phyloP scores from a whole-genome alignment of 1,140 invertebrate genomes.

The Sminthurinus signatus region DNA sequence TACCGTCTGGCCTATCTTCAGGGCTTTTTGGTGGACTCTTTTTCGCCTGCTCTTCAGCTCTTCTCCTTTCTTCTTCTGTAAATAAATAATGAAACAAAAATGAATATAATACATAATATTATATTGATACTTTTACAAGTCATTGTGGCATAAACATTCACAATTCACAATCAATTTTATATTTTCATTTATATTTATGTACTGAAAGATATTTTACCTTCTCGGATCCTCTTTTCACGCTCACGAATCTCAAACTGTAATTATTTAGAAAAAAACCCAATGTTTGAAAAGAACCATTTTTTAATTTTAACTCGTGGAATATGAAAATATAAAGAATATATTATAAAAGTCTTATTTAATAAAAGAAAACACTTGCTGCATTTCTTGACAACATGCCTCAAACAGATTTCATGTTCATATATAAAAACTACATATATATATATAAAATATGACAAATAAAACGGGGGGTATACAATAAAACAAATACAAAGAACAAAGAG shows the following conservation, averaged over 20 bases:
- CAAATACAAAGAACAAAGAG: too few species aligned
- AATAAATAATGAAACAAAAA: too few species aligned
- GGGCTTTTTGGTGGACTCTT: conserved; percentile 53
- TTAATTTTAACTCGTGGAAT: neutral
- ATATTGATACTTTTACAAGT: too few species aligned
- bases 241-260: conserved; percentile 94
- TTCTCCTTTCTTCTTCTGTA: conserved; percentile 58
- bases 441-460: too few species aligned
- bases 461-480: too few species aligned
- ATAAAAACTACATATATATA: too few species aligned
- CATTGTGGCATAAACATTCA: too few species aligned
- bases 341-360: neutral
- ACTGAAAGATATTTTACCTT: too few species aligned
- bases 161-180: too few species aligned
- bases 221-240: conserved; percentile 69
- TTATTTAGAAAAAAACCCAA: neutral
- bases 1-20: conserved; percentile 46
- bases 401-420: too few species aligned
- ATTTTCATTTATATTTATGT: too few species aligned
- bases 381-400: neutral
- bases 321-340: neutral
- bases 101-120: too few species aligned
- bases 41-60: conserved; percentile 68
- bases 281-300: conserved; percentile 1
- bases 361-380: neutral